Percentiles rank a stretch among this genome's conserved stretches.
Conservation (phyloP, 2,113 vertebrate species). For the Origma solitaria region DNA sequence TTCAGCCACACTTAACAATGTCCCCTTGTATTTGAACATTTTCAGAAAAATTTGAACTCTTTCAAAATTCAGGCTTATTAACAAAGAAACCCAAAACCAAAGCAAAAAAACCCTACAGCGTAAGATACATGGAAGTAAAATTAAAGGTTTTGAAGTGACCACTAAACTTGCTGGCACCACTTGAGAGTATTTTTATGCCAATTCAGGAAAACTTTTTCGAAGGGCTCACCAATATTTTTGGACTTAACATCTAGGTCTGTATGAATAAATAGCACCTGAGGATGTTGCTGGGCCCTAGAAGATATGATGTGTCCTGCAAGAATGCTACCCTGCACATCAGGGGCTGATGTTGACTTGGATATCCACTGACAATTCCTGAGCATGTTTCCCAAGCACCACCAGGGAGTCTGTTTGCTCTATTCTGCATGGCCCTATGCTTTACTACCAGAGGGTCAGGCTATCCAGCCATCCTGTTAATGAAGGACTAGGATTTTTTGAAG, state of each 20-base stretch:
- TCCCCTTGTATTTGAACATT: not conserved
- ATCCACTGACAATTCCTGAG: not conserved
- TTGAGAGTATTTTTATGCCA: not conserved
- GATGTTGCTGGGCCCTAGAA: not conserved
- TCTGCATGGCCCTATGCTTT: not conserved
- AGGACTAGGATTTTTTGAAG: not conserved
- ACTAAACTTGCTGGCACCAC: not conserved
- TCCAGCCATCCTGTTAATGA: not conserved
- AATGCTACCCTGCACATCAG: fast-evolving
- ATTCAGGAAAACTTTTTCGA: not conserved
- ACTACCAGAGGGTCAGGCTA: not conserved
- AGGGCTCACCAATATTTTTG: not conserved
- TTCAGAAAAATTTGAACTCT: not conserved
- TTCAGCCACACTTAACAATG: not conserved
- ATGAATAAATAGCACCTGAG: not conserved
- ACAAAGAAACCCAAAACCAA: not conserved
- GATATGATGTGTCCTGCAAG: not conserved
- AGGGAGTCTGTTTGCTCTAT: not conserved
- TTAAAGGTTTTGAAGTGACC: not conserved
- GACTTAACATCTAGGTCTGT: not conserved
- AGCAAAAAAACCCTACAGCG: not conserved
- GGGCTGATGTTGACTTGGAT: not conserved
- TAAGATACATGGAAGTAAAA: not conserved
- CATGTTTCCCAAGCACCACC: not conserved
- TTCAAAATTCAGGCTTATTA: not conserved